A percentile compares a stretch with the other conserved stretches of the same genome.
Evolutionary conservation across 2,888 invertebrate species (phyloP).

Genomic region (Hylaea fasciaria): DNA sequence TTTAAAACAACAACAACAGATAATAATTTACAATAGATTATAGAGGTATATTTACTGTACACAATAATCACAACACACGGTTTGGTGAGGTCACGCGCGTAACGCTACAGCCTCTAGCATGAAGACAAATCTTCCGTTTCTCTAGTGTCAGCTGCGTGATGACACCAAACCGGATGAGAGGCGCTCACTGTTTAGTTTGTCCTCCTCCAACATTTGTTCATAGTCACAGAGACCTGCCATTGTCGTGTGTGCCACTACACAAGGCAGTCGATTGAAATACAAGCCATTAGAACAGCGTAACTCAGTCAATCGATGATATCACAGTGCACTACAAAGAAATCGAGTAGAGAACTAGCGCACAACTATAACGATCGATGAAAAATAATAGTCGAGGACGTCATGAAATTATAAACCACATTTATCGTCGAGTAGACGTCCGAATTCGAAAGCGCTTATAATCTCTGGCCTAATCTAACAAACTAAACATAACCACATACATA

Average conservation of each 20-base stretch:
- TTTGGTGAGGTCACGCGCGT: conserved; percentile 9
- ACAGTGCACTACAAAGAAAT: conserved; percentile 24
- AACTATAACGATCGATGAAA: too few relatives aligned
- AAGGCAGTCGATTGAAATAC: conserved; percentile 24
- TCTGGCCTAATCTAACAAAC: conserved; percentile 32
- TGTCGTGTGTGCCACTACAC: conserved; percentile 21
- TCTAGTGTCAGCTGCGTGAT: not conserved
- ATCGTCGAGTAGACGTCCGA: conserved; percentile 7
- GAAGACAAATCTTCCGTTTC: not conserved
- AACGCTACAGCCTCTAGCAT: too few relatives aligned
- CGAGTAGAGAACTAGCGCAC: not conserved
- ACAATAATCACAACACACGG: conserved; percentile 27
- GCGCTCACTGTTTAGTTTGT: not conserved
- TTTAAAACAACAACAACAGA: conserved; percentile 63
- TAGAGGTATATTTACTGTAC: conserved; percentile 57
- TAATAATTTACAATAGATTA: conserved; percentile 61
- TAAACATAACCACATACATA: conserved; percentile 39
- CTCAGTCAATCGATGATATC: conserved; percentile 21
- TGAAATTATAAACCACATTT: not conserved
- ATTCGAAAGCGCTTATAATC: conserved; percentile 34
- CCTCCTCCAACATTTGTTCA: not conserved
- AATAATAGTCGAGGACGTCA: not conserved
- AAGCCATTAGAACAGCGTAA: conserved; percentile 6
- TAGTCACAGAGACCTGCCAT: conserved; percentile 18
- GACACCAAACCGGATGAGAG: conserved; percentile 13